These are phyloP conservation scores for Carabus problematicus DNA, from an alignment of 2,888 invertebrate genomes.

Conservation along the genomic window DNA sequence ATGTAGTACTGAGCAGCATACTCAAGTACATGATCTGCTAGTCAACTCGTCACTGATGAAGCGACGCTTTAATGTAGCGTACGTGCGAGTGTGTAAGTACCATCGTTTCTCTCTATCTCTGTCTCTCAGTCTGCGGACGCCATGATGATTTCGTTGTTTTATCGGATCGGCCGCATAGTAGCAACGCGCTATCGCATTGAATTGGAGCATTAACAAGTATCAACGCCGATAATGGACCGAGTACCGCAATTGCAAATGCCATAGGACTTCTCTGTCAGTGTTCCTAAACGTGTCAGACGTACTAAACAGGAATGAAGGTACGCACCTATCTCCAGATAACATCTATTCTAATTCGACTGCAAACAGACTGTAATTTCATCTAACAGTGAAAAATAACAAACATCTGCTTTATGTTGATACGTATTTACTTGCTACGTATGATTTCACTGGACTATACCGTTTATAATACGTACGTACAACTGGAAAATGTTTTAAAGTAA, in stretches of 20 bases:
- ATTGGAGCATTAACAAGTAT: conserved; percentile 35
- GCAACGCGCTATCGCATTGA: conserved; percentile 25
- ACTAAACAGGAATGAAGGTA: conserved; percentile 33
- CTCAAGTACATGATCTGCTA: neutral
- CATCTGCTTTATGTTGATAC: too few species aligned
- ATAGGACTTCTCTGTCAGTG: conserved; percentile 27
- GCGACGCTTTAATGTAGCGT: conserved; percentile 3
- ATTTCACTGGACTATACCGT: too few species aligned
- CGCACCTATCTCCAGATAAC: conserved; percentile 17
- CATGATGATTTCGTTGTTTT: neutral
- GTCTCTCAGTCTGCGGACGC: neutral
- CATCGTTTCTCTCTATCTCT: neutral
- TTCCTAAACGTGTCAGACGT: conserved; percentile 36
- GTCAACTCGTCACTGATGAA: conserved; percentile 18
- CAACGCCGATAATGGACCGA: conserved; percentile 35
- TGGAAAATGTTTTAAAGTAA: too few species aligned
- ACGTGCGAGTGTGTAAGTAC: conserved; percentile 11
- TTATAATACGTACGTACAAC: too few species aligned
- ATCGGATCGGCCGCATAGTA: conserved; percentile 11
- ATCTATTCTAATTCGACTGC: too few species aligned
- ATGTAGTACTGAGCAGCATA: too few species aligned
- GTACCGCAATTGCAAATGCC: conserved; percentile 35
- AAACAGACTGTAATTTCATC: too few species aligned
- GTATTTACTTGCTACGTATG: too few species aligned
- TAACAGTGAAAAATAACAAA: too few species aligned